These are phyloP conservation scores for Venusia cambrica DNA, from an alignment of 2,888 invertebrate species.

Conservation along the genomic window DNA sequence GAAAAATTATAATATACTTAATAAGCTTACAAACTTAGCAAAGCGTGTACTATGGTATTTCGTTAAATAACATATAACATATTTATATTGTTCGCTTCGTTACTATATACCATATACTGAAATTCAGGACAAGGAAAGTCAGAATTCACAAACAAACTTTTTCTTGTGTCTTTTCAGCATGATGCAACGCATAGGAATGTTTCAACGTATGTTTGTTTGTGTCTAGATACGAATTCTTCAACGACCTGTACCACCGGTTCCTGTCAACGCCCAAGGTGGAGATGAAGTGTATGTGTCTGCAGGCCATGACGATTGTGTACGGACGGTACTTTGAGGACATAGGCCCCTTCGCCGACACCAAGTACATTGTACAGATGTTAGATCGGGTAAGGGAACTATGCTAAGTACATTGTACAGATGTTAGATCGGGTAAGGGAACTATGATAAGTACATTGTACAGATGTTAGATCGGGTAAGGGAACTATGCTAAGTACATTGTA, in stretches of 20 bases:
- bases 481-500: slow-evolving; percentile 97
- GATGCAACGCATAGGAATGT: no score
- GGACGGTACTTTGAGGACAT: slow-evolving; percentile 98
- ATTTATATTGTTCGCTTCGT: no score
- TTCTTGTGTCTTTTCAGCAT: no score
- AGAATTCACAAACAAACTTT: no score
- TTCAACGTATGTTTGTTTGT: background rate
- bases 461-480: slow-evolving; percentile 94
- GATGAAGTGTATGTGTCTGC: slow-evolving; percentile 98
- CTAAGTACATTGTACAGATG: slow-evolving; percentile 97
- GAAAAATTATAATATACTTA: no score
- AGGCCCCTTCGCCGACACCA: slow-evolving; percentile 97
- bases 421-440: slow-evolving; percentile 92
- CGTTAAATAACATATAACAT: no score
- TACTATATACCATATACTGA: no score
- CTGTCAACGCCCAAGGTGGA: slow-evolving; percentile 94
- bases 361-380: slow-evolving; percentile 96
- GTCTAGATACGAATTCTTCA: slow-evolving; percentile 96
- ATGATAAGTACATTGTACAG: slow-evolving; percentile 96
- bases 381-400: slow-evolving; percentile 93
- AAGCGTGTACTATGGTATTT: no score
- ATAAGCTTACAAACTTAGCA: no score
- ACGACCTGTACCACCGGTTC: slow-evolving; percentile 98
- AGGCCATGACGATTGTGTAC: slow-evolving; percentile 99
- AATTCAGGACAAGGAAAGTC: no score